A percentile compares a stretch with the other conserved stretches of the same genome.
Conservation (phyloP, 2,797 vertebrate genomes). For the Silurus aristotelis region DNA sequence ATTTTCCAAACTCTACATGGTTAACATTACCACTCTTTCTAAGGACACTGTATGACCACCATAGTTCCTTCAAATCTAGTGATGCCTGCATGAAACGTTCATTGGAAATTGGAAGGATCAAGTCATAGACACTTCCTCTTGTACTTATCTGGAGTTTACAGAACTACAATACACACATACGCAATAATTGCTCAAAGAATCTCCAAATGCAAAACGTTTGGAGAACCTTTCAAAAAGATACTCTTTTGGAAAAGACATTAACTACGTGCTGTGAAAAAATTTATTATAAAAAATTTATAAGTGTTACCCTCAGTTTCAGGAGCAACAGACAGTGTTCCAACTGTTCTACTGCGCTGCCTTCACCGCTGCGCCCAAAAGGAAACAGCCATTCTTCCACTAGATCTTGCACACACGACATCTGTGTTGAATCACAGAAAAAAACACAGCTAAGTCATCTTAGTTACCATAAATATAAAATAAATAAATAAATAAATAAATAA, state of each 20-base stretch:
- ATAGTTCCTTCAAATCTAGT: background rate
- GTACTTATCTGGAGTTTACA: background rate
- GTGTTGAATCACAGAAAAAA: slow-evolving; percentile 58
- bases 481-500: too few species aligned
- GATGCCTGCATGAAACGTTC: background rate
- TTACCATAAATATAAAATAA: too few species aligned
- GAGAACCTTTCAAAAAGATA: too few species aligned
- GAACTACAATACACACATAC: background rate
- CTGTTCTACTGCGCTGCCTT: slow-evolving; percentile 60
- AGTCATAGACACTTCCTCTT: background rate
- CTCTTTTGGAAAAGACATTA: background rate
- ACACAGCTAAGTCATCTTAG: background rate
- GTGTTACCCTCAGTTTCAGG: slow-evolving; percentile 75
- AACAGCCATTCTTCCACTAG: slow-evolving; percentile 82
- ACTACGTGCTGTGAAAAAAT: background rate
- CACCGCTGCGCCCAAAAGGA: slow-evolving; percentile 64
- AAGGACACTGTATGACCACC: background rate
- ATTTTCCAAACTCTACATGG: background rate
- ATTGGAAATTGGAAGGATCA: too few species aligned
- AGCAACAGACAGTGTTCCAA: slow-evolving; percentile 74
- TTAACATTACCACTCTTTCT: background rate
- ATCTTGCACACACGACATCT: slow-evolving; percentile 67
- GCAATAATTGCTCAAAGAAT: background rate
- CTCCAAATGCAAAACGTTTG: background rate
- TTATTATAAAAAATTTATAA: background rate